Evolutionary conservation across 2,888 invertebrate species (phyloP), one percentile per base, ranked within the genome.

Genomic region (Cephus runcator): DNA sequence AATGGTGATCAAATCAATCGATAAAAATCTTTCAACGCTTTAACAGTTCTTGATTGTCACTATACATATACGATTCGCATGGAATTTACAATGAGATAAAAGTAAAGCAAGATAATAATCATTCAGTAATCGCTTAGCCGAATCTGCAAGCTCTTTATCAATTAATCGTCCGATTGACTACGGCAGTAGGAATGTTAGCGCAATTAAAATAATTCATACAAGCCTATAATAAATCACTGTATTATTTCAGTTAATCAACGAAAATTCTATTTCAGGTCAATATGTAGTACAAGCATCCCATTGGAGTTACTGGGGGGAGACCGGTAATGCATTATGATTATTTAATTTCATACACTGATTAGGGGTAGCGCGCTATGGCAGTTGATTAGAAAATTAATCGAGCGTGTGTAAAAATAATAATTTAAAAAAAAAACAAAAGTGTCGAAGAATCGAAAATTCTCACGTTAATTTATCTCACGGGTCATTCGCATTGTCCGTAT

Each of bases 231-330:
- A 6, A 56, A 56, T 56, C 23, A 15, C 9, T 56, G 4, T 40
- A 11, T 30, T 15, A 71, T 33, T 30, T 71, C 23, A 31, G 30
- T 71, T 71, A 71, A 71, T 71, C 30, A 6, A 9, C 36, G 11
- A 12, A 73, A 36, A 73, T 77, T 76, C 78, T 80, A 77, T 85
- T 87, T 71, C 82, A 87, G 88, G 82, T 75, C 40, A 84, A 36
- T 82, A 77, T 40, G 34, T 75, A 73, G 83, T 56, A 23, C 56
- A 23, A 56, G 84, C 82, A 69, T 76, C 69, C 6, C 77, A 84
- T 31, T 89, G 89, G 88, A 77, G 82, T n/a, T 89, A 88, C 75
- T 81, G 79, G 83, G 87, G 87, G 11, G 80, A 83, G 71, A 77
- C 85, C 73, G 88, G 89, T 88, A 85, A 85, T 82, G 56, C 56